Percentiles rank a stretch among this genome's conserved stretches.
Conservation (phyloP, 2,113 vertebrate species). For the Lagopus muta region DNA sequence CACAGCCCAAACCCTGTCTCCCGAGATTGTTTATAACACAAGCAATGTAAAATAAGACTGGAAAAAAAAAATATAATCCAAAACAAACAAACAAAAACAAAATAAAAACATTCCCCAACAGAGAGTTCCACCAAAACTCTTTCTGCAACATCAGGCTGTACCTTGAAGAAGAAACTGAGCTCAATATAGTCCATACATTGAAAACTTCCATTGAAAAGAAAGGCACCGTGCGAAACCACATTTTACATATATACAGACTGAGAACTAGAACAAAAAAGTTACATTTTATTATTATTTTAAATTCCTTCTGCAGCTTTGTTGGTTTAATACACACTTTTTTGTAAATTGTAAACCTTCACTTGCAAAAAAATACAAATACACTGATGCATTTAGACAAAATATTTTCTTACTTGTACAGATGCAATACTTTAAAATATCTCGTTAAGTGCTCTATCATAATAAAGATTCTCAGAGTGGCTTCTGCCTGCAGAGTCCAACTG, state of each 20-base stretch:
- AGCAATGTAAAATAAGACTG: constrained; percentile 82
- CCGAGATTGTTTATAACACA: constrained; percentile 85
- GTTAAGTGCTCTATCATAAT: constrained; percentile 89
- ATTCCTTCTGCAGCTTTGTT: constrained; percentile 85
- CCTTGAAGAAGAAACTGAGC: constrained; percentile 78
- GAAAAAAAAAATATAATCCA: background rate
- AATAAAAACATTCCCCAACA: constrained; percentile 67
- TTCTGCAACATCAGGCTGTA: constrained; percentile 80
- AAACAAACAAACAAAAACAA: background rate
- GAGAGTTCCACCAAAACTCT: constrained; percentile 76
- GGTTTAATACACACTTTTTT: constrained; percentile 91
- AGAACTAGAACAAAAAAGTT: constrained; percentile 81
- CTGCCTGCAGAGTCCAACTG: constrained; percentile 97
- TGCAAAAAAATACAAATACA: constrained; percentile 96
- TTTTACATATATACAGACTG: constrained; percentile 86
- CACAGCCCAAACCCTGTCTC: constrained; percentile 91
- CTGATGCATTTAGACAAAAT: constrained; percentile 94
- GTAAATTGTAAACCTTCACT: constrained; percentile 99
- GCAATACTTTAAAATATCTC: constrained; percentile 95
- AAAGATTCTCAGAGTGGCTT: constrained; percentile 88
- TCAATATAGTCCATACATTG: constrained; percentile 74
- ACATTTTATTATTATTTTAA: constrained; percentile 82
- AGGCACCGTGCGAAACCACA: constrained; percentile 86
- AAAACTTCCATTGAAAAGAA: constrained; percentile 84
- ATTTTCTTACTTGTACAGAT: constrained; percentile 95